These are phyloP conservation scores for Agrypnia vestita DNA, from an alignment of 1,140 invertebrate genomes.

Conservation along the genomic window DNA sequence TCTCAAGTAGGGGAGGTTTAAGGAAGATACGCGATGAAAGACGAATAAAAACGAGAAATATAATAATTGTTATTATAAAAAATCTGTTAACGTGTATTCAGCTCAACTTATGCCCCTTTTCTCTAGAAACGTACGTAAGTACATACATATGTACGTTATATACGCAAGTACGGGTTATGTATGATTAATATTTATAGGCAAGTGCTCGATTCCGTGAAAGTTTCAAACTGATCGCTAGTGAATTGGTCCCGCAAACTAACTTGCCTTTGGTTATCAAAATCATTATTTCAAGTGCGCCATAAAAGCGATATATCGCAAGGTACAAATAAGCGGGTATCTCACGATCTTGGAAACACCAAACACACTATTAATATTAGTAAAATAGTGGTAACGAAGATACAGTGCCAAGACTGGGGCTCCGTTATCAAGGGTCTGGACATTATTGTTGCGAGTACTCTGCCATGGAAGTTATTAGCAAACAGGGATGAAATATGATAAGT, in stretches of 20 bases:
- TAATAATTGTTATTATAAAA: no score
- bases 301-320: constrained; percentile 30
- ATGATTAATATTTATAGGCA: no score
- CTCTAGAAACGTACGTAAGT: no score
- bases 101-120: no score
- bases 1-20: no score
- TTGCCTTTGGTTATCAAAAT: background rate
- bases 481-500: background rate
- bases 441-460: constrained; percentile 40
- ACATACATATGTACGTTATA: no score
- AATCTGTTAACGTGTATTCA: no score
- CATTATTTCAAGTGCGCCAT: background rate
- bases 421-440: constrained; percentile 41
- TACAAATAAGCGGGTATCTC: constrained; percentile 31
- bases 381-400: constrained; percentile 31
- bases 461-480: constrained; percentile 25
- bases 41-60: no score
- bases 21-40: no score
- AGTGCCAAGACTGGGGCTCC: background rate
- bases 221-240: background rate
- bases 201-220: background rate
- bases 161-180: no score
- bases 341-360: constrained; percentile 31
- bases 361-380: constrained; percentile 37
- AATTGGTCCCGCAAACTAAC: background rate